A percentile compares a stretch with the other conserved stretches of the same genome.
phyloP scores from a whole-genome alignment of 2,888 invertebrate genomes.

The Sussaba pulchella region DNA sequence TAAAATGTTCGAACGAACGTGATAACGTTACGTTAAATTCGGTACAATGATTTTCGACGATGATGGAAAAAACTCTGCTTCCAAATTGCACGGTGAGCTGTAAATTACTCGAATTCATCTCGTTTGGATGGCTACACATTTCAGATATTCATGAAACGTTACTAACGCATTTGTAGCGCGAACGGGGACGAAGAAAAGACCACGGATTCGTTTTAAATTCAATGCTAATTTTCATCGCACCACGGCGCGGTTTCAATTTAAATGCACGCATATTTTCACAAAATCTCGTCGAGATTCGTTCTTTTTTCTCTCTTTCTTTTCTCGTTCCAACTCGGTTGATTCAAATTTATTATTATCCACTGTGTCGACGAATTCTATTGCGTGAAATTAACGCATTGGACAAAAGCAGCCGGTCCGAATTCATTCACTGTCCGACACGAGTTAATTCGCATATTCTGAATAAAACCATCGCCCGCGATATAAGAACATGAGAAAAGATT shows the following conservation, averaged over 20 bases:
- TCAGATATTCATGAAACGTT: constrained; percentile 11
- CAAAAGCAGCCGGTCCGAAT: not conserved
- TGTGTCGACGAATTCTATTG: constrained; percentile 13
- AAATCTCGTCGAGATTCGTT: not conserved
- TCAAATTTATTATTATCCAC: constrained; percentile 1
- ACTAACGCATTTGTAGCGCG: not conserved
- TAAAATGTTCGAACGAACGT: no score
- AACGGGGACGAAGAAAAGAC: not conserved
- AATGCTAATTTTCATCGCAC: constrained; percentile 8
- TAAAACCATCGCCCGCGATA: constrained; percentile 17
- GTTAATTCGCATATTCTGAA: constrained; percentile 4
- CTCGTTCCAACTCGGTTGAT: constrained; percentile 4
- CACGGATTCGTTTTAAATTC: constrained; percentile 19
- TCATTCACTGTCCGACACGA: constrained; percentile 11
- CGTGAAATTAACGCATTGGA: not conserved
- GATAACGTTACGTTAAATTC: no score
- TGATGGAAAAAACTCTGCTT: not conserved
- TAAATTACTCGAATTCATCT: not conserved
- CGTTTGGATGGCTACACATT: constrained; percentile 23
- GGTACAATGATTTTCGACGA: no score
- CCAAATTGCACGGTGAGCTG: not conserved
- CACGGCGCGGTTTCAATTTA: constrained; percentile 13
- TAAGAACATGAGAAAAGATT: not conserved
- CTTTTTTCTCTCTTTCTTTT: no score
- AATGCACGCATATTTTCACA: not conserved